phyloP scores from a whole-genome alignment of 2,113 vertebrate genomes.

The Caloenas nicobarica region DNA sequence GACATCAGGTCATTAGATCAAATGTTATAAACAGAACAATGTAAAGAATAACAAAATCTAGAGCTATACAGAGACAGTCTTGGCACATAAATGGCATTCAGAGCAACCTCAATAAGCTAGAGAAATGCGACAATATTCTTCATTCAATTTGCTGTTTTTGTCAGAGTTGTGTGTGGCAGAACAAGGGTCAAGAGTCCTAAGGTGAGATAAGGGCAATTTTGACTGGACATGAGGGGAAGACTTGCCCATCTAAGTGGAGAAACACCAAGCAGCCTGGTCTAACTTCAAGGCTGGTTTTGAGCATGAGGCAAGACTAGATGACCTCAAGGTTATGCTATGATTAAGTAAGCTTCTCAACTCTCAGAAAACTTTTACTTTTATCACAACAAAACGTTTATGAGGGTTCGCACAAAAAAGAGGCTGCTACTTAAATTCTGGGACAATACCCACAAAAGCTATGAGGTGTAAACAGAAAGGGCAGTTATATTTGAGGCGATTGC shows the following conservation, averaged over 20 bases:
- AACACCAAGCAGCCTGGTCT: not conserved
- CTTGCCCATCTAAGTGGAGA: not conserved
- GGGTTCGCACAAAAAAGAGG: not conserved
- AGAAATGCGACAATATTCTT: not conserved
- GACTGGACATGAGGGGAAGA: rapidly evolving
- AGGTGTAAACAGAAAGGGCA: not conserved
- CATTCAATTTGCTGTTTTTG: not conserved
- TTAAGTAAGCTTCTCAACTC: not conserved
- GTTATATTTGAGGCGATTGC: not conserved
- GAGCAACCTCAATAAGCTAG: not conserved
- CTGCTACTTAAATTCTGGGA: not conserved
- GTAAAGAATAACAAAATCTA: not conserved
- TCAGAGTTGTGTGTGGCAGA: not conserved
- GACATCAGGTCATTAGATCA: not conserved
- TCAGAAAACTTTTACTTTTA: not conserved
- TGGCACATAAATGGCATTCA: not conserved
- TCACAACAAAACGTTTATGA: not conserved
- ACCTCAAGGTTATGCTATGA: not conserved
- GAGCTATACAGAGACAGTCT: not conserved
- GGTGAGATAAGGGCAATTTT: not conserved
- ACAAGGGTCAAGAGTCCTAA: not conserved
- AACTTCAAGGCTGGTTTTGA: not conserved
- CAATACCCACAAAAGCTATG: not conserved
- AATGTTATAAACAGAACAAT: not conserved
- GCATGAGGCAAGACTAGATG: no score